These are phyloP conservation scores for Plebejus argus DNA, from an alignment of 2,888 invertebrate genomes.

Conservation along the genomic window DNA sequence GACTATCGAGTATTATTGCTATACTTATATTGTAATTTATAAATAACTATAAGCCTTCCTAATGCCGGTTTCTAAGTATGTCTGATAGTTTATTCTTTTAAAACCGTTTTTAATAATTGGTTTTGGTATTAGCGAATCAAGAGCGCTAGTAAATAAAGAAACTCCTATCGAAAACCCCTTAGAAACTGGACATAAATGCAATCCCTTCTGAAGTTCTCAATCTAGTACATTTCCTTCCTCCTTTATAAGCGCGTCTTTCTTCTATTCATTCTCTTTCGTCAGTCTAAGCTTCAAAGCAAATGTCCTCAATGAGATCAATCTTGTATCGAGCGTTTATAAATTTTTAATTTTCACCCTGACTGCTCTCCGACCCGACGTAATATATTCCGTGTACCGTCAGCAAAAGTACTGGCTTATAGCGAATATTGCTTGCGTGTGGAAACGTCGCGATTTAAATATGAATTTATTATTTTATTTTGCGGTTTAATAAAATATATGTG, in stretches of 20 bases:
- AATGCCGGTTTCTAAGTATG: too few species aligned
- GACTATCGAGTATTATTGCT: too few species aligned
- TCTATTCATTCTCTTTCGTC: background rate
- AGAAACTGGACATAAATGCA: too few species aligned
- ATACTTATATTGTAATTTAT: too few species aligned
- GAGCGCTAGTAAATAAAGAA: too few species aligned
- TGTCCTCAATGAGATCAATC: constrained; percentile 3
- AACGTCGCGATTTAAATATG: background rate
- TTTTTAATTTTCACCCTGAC: constrained; percentile 43
- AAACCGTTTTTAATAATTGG: too few species aligned
- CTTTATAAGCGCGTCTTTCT: background rate
- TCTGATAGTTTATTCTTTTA: too few species aligned
- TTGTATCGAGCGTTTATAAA: constrained; percentile 35
- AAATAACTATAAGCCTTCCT: too few species aligned
- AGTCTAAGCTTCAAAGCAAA: constrained; percentile 5
- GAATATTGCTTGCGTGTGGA: constrained; percentile 5
- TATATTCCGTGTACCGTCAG: constrained; percentile 32
- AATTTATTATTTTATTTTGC: background rate
- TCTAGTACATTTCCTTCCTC: too few species aligned
- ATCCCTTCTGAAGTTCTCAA: too few species aligned
- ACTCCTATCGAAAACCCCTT: too few species aligned
- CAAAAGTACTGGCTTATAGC: background rate
- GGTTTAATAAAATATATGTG: background rate
- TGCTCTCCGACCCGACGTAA: constrained; percentile 36
- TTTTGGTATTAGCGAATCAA: too few species aligned